These are phyloP conservation scores for Zele albiditarsus DNA, from an alignment of 2,888 invertebrate species.

Conservation along the genomic window DNA sequence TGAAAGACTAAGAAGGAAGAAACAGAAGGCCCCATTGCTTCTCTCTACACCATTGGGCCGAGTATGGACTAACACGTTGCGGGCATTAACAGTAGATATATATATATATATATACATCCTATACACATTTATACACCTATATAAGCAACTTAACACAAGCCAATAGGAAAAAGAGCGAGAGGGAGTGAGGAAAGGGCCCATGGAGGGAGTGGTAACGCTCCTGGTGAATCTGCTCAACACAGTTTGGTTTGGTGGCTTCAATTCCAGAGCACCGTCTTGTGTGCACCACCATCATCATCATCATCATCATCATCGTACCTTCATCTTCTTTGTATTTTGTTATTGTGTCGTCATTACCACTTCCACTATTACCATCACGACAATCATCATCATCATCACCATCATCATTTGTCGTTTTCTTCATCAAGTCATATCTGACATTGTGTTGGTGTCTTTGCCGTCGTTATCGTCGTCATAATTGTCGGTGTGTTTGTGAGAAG, in stretches of 20 bases:
- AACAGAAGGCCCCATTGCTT: neutral
- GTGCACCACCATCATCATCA: constrained; percentile 48
- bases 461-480: constrained; percentile 40
- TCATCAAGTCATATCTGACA: neutral
- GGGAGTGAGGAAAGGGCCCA: constrained; percentile 37
- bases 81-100: neutral
- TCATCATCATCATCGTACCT: neutral
- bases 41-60: constrained; percentile 1
- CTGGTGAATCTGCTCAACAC: constrained; percentile 41
- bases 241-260: constrained; percentile 38
- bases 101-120: neutral
- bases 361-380: neutral
- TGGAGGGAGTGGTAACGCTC: constrained; percentile 44
- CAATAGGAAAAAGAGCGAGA: constrained; percentile 17
- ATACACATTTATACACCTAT: neutral
- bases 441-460: neutral
- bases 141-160: neutral
- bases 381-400: neutral
- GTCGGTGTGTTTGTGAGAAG: constrained; percentile 21
- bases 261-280: constrained; percentile 53
- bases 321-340: constrained; percentile 5
- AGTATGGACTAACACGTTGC: neutral
- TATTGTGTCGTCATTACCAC: neutral
- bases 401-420: neutral
- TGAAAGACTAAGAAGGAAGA: neutral